phyloP scores from a whole-genome alignment of 2,888 invertebrate species.

The Erebia aethiops region DNA sequence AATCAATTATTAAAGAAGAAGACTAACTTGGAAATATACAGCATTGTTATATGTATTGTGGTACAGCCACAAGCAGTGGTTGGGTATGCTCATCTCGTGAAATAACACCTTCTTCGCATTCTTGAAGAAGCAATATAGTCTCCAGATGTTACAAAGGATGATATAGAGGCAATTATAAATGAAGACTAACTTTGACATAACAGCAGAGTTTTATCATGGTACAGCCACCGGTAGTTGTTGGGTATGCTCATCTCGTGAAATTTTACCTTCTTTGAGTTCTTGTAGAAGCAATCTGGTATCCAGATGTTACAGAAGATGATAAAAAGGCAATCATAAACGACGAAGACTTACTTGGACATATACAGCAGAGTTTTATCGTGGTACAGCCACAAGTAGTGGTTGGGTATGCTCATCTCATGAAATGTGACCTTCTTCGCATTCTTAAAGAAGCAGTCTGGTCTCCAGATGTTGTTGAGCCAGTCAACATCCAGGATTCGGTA shows the following conservation, averaged over 20 bases:
- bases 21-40: constrained; percentile 95
- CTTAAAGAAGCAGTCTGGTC: constrained; percentile 96
- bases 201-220: constrained; percentile 94
- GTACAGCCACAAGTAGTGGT: constrained; percentile 95
- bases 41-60: constrained; percentile 94
- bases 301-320: no score
- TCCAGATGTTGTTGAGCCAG: constrained; percentile 95
- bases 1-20: not conserved
- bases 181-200: constrained; percentile 93
- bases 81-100: constrained; percentile 97
- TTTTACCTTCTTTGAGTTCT: no score
- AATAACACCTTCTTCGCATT: constrained; percentile 97
- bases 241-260: constrained; percentile 93
- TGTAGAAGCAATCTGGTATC: no score
- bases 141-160: constrained; percentile 86
- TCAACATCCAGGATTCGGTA: constrained; percentile 94
- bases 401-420: constrained; percentile 97
- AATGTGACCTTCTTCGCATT: constrained; percentile 97
- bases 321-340: not conserved
- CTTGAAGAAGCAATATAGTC: constrained; percentile 96
- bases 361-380: constrained; percentile 95
- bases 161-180: no score
- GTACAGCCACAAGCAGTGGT: constrained; percentile 95
- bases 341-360: constrained; percentile 92
- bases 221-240: constrained; percentile 95